phyloP scores from a whole-genome alignment of 2,888 invertebrate genomes.

The Microplitis deprimator region DNA sequence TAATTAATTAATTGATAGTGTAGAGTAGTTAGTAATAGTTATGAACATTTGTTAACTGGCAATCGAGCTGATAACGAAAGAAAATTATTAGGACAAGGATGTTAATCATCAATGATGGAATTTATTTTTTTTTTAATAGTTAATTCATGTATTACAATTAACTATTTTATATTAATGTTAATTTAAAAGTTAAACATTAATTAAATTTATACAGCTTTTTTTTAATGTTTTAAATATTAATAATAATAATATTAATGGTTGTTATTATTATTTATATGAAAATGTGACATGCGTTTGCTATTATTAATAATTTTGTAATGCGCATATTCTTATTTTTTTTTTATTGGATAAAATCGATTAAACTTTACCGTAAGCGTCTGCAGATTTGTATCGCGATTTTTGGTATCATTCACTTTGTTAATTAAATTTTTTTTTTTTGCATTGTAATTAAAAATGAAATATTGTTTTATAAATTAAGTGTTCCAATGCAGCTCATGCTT shows the following conservation, averaged over 20 bases:
- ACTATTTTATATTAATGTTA: neutral
- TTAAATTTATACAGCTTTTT: neutral
- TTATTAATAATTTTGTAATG: neutral
- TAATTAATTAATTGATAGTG: constrained; percentile 54
- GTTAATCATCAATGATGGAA: neutral
- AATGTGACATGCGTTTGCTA: neutral
- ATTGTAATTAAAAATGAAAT: constrained; percentile 18
- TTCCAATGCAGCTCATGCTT: neutral
- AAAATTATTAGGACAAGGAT: constrained; percentile 1
- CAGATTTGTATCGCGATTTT: neutral
- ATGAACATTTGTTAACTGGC: constrained; percentile 60
- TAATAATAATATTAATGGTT: neutral
- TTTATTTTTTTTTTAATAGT: neutral
- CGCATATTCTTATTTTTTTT: constrained; percentile 9
- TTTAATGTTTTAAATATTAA: neutral
- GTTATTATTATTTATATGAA: neutral
- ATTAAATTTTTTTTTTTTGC: constrained; percentile 6
- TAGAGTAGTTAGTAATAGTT: constrained; percentile 61
- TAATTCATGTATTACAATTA: neutral
- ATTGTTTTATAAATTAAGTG: constrained; percentile 4
- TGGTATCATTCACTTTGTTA: neutral
- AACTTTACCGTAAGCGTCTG: neutral
- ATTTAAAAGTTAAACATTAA: neutral
- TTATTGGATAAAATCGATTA: constrained; percentile 5
- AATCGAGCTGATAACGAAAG: constrained; percentile 44